These are phyloP conservation scores for Mamestra configurata DNA, from an alignment of 1,140 invertebrate species.

Conservation along the genomic window DNA sequence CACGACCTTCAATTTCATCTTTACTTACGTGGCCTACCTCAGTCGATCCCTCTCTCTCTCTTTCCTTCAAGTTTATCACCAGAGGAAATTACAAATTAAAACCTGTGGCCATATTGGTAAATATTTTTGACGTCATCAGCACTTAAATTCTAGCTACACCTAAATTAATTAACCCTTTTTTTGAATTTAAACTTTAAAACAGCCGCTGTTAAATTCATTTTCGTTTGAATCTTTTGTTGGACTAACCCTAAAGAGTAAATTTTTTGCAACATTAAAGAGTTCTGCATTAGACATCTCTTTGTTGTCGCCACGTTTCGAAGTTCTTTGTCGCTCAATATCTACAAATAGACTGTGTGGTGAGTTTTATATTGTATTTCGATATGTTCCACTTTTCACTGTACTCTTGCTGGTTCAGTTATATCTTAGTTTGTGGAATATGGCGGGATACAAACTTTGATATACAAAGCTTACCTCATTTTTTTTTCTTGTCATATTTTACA, in stretches of 20 bases:
- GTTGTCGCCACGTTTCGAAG: conserved; percentile 39
- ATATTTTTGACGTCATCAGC: conserved; percentile 20
- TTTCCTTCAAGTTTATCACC: conserved; percentile 5
- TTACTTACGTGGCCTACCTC: background rate
- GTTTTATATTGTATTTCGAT: conserved; percentile 40
- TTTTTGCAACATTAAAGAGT: conserved; percentile 44
- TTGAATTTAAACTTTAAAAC: conserved; percentile 6
- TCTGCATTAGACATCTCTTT: conserved; percentile 51
- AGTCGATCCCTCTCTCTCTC: background rate
- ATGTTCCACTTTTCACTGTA: conserved; percentile 10
- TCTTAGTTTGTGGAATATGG: no score
- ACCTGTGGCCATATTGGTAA: conserved; percentile 24
- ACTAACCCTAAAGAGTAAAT: conserved; percentile 20
- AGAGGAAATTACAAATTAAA: conserved; percentile 15
- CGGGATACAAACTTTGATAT: no score
- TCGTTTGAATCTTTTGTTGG: conserved; percentile 8
- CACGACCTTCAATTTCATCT: background rate
- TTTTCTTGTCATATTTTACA: no score
- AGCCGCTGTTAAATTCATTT: background rate
- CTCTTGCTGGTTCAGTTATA: background rate
- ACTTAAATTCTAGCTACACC: background rate
- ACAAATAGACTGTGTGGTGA: conserved; percentile 33
- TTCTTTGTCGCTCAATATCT: conserved; percentile 51
- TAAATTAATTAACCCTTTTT: background rate
- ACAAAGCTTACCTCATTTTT: no score